Base-by-base conservation (phyloP, 2,113 vertebrate species). In the Perca schrenkii region DNA sequence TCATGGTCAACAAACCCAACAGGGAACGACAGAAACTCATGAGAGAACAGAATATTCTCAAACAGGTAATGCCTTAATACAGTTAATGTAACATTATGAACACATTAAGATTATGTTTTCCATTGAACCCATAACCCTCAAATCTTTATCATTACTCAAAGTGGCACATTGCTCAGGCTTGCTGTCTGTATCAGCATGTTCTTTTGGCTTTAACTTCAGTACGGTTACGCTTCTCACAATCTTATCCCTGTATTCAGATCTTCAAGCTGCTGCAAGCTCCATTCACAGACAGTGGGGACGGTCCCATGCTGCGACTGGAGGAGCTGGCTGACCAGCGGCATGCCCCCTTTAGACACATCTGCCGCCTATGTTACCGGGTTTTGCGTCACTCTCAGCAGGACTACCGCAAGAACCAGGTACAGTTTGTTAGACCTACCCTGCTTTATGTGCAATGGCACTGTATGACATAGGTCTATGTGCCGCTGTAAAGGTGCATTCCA, bases 11-110 rank as follows among this genome's bases (percentile, higher is more conserved):
- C 89, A 99, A 99, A 92, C 98, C 98, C 14, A 99, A 99, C 87
- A 90, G 98, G 64, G 98, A 99, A n/a, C 93, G 98, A 11, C 98
- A 99, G 86, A 99, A 99, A 86, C 95, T 99, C 68, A 99, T 99
- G 98, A 96, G 98, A 50, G 98, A 99, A 64, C 98, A 99, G 94
- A 99, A 99, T 80, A 99, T 99, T 70, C 97, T 99, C 21, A 99
- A 99, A 89, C 98, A 99, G 97, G 98, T 97, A 47, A 53, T 81
- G 31, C 15, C 31, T 65, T 28, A 47, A 34, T 2, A 5, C 17
- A 6, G 0, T 22, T 12, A 57, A 43, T 43, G 14, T n/a, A 71
- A 78, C 28, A 68, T 74, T 74, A 66, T 52, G 14, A 61, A 50
- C 43, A 60, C 67, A 40, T 2, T 19, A 1, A 7, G 21, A 40